A percentile compares a stretch with the other conserved stretches of the same genome.
phyloP scores from a whole-genome alignment of 1,140 invertebrate genomes.

The Euura saliciscinereae region DNA sequence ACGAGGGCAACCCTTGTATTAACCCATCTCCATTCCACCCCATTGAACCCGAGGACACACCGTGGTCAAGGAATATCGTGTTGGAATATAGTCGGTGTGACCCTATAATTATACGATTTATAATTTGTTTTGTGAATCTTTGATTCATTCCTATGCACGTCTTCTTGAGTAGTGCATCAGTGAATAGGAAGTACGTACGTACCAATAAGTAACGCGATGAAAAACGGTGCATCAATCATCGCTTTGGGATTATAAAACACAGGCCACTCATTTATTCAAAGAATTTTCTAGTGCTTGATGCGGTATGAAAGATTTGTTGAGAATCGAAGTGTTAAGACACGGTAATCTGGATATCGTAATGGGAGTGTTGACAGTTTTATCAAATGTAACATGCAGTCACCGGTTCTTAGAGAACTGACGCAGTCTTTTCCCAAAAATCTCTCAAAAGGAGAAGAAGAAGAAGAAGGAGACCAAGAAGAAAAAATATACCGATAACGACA shows the following conservation, averaged over 20 bases:
- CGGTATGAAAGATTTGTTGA: not conserved
- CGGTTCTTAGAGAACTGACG: no score
- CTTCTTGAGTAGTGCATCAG: no score
- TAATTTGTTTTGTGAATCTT: no score
- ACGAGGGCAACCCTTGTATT: not conserved
- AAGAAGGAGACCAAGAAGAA: no score
- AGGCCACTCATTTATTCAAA: slow-evolving; percentile 9
- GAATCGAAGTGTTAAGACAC: slow-evolving; percentile 1
- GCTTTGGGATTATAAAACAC: not conserved
- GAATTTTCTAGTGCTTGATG: slow-evolving; percentile 10
- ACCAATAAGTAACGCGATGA: not conserved
- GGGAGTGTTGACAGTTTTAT: not conserved
- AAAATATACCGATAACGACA: no score
- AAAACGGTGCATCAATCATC: slow-evolving; percentile 14
- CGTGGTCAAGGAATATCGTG: no score
- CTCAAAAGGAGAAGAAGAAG: no score
- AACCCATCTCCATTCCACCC: slow-evolving; percentile 6
- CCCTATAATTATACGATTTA: no score
- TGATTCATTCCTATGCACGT: no score
- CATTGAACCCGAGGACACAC: not conserved
- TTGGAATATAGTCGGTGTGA: no score
- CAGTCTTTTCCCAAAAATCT: no score
- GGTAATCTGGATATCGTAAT: slow-evolving; percentile 7
- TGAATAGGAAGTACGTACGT: no score
- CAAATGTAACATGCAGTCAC: not conserved